These are phyloP conservation scores for Monodelphis domestica DNA, from an alignment of 2,797 vertebrate species.

Conservation along the genomic window DNA sequence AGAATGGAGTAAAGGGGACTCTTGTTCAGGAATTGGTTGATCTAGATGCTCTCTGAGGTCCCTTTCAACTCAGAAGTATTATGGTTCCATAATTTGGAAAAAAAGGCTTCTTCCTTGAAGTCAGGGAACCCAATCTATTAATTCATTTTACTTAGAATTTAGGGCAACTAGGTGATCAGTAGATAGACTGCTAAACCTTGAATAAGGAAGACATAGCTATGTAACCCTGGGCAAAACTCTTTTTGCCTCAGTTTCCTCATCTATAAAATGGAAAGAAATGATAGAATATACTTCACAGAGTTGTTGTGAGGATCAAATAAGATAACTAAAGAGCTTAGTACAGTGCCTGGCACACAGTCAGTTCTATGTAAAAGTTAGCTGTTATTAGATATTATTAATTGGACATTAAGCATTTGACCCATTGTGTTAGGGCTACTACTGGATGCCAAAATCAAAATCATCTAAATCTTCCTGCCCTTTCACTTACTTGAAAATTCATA, in stretches of 20 bases:
- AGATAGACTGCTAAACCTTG: not conserved
- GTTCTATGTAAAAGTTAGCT: not conserved
- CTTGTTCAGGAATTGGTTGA: not conserved
- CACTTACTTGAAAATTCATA: not conserved
- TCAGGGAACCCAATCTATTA: no score
- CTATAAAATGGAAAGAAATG: not conserved
- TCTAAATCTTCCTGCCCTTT: not conserved
- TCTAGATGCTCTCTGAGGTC: not conserved
- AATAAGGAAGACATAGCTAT: not conserved
- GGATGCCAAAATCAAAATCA: not conserved
- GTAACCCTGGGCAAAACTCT: not conserved
- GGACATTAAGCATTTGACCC: not conserved
- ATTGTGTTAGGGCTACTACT: not conserved
- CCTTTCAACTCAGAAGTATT: not conserved
- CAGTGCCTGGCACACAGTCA: not conserved
- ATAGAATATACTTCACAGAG: not conserved
- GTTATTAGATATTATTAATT: not conserved
- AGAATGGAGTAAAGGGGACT: not conserved
- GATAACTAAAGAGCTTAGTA: not conserved
- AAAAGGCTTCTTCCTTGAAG: not conserved
- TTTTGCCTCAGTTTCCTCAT: no score
- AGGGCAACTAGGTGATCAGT: not conserved
- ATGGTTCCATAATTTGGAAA: not conserved
- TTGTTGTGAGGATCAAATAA: not conserved
- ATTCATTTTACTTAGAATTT: not conserved